Evolutionary conservation across 2,113 vertebrate genomes (phyloP).

Genomic region (cattle (Bos taurus)): ARS-UCD2.0 NC_037333.1:30897001-30897500

Average conservation of each 20-base stretch:
- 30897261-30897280: slow-evolving; percentile 20
- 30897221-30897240: background rate
- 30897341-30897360: background rate
- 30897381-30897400: background rate
- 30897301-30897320: slow-evolving; percentile 58
- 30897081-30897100: slow-evolving; percentile 10
- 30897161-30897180: slow-evolving; percentile 48
- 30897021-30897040: slow-evolving; percentile 33
- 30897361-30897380: background rate
- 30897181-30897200: slow-evolving; percentile 30
- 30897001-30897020: background rate
- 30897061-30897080: background rate
- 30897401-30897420: background rate
- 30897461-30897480: background rate
- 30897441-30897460: background rate
- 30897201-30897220: slow-evolving; percentile 32
- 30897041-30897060: slow-evolving; percentile 25
- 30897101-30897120: slow-evolving; percentile 1
- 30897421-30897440: background rate
- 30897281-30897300: slow-evolving; percentile 40
- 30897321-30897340: slow-evolving; percentile 30
- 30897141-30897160: slow-evolving; percentile 47
- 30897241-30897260: background rate
- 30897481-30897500: background rate
- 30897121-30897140: slow-evolving; percentile 54